Conservation (phyloP, 1,140 invertebrate species). For the Drosophila littoralis region DNA sequence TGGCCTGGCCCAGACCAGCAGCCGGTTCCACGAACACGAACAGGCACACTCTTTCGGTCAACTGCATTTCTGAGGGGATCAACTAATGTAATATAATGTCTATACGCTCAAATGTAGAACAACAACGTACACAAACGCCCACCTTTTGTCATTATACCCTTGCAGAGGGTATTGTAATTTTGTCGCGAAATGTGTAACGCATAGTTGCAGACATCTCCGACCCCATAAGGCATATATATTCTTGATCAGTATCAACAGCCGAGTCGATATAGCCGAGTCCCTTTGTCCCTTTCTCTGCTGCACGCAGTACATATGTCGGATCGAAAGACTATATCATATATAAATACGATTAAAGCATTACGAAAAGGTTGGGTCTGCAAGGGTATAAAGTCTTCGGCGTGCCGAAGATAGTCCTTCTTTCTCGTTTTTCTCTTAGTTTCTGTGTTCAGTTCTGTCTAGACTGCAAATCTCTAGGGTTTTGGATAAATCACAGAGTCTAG, state of each 20-base stretch:
- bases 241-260: not conserved
- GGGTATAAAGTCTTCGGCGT: not conserved
- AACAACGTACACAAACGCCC: conserved; percentile 38
- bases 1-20: conserved; percentile 61
- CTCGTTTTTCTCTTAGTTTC: not conserved
- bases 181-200: too few relatives aligned
- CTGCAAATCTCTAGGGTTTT: conserved; percentile 3
- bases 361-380: too few relatives aligned
- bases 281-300: conserved; percentile 27
- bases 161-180: too few relatives aligned
- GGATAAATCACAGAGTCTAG: conserved; percentile 11
- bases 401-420: not conserved
- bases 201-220: too few relatives aligned
- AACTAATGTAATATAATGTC: not conserved
- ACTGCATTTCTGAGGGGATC: conserved; percentile 25
- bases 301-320: too few relatives aligned
- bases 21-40: conserved; percentile 27
- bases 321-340: too few relatives aligned
- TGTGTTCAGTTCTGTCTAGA: conserved; percentile 11
- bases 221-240: too few relatives aligned
- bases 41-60: conserved; percentile 17
- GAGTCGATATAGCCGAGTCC: conserved; percentile 36
- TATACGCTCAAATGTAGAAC: conserved; percentile 11
- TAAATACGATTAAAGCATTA: too few relatives aligned
- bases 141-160: conserved; percentile 3